phyloP scores from a whole-genome alignment of 1,140 invertebrate species.

The Drosophila virilis region DNA sequence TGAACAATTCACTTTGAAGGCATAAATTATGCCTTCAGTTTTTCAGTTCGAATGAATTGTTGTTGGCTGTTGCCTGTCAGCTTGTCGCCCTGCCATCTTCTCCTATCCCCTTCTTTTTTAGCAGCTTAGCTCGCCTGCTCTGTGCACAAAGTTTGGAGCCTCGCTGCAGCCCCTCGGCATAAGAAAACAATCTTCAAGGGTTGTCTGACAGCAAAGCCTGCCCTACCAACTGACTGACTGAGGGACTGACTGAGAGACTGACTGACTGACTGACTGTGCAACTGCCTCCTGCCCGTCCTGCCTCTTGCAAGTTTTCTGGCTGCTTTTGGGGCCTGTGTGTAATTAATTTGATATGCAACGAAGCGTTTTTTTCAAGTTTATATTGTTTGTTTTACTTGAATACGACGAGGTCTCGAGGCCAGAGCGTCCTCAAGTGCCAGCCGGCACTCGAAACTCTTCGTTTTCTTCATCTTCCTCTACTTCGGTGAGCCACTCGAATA shows the following conservation, averaged over 20 bases:
- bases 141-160: conserved; percentile 70
- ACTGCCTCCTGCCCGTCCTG: conserved; percentile 10
- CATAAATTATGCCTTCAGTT: conserved; percentile 83
- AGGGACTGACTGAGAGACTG: conserved; percentile 20
- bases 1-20: conserved; percentile 83
- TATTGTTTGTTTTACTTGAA: conserved; percentile 80
- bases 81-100: conserved; percentile 31
- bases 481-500: conserved; percentile 18
- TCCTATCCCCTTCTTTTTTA: conserved; percentile 12
- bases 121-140: conserved; percentile 71
- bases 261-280: too few relatives aligned
- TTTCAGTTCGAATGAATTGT: conserved; percentile 75
- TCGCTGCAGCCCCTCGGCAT: conserved; percentile 58
- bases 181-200: conserved; percentile 81
- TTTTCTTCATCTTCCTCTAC: conserved; percentile 8
- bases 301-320: conserved; percentile 27
- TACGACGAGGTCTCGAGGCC: conserved; percentile 57
- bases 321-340: conserved; percentile 64
- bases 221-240: conserved; percentile 30
- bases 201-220: conserved; percentile 63
- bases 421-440: conserved; percentile 58
- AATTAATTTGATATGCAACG: conserved; percentile 83
- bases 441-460: conserved; percentile 46
- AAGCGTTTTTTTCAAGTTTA: conserved; percentile 80
- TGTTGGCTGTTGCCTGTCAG: conserved; percentile 62